Base-by-base conservation (phyloP, 2,113 vertebrate species). In the Pterocles burchelli region DNA sequence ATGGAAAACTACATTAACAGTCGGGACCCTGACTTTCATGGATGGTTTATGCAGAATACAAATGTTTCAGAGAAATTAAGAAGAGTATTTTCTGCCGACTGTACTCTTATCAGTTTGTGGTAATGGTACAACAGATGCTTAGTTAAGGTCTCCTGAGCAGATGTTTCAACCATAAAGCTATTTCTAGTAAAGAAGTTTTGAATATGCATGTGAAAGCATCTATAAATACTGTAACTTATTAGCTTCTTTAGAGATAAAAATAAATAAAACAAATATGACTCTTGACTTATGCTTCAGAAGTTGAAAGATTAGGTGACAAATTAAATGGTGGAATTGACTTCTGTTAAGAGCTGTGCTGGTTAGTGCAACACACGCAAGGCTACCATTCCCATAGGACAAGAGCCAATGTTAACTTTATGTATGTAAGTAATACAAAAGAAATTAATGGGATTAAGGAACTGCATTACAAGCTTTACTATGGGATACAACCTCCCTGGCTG, bases 241-340 rank as follows among this genome's bases (percentile, higher is more conserved):
- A 54, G 17, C 43, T 76, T 77, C 78, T 73, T 92, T 84, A 61
- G 34, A 81, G 33, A 51, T 86, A 77, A 97, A 96, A 96, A 83
- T 85, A 91, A 93, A 81, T 51, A 55, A 91, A 90, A 77, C n/a
- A 77, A 91, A 38, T 41, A 57, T 17, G 57, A 63, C 63, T 81
- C 31, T 76, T 87, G 65, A 77, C 19, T 85, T 82, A 38, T 1
- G 18, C 43, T 73, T 80, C 58, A 74, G 34, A 89, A 77, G 14
- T 31, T 71, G 72, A 63, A 93, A 90, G 48, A 54, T 14, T 48
- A 61, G 51, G 15, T 80, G 29, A 88, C 45, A 85, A 71, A 63
- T 55, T n/a, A 85, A 85, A 68, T 33, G 10, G 20, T 63, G 26
- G 41, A 82, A 72, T 26, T 73, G 46, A 79, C 19, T 61, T 83